phyloP scores from a whole-genome alignment of 2,888 invertebrate genomes.

The Teinopalpus imperialis region DNA sequence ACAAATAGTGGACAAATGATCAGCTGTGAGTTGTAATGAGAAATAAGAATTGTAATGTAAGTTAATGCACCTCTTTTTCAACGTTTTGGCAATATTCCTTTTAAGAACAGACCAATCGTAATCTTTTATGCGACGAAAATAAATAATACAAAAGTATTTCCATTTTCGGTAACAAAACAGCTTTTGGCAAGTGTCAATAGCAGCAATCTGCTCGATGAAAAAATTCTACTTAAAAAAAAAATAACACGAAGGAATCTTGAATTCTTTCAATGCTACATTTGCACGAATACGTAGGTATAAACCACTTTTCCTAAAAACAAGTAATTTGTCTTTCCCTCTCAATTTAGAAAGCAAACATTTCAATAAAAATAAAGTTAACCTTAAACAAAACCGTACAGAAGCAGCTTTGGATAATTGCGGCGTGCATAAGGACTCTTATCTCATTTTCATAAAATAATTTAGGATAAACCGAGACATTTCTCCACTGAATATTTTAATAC shows the following conservation, averaged over 20 bases:
- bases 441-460: conserved; percentile 17
- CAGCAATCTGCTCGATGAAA: conserved; percentile 17
- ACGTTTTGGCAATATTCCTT: no score
- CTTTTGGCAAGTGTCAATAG: conserved; percentile 43
- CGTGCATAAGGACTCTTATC: conserved; percentile 8
- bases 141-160: conserved; percentile 63
- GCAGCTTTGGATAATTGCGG: conserved; percentile 2
- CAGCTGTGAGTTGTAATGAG: no score
- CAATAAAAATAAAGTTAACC: no score
- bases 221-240: conserved; percentile 11
- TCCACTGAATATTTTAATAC: conserved; percentile 34
- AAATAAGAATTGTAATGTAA: no score
- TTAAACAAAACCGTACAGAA: background rate
- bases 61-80: no score
- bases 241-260: background rate
- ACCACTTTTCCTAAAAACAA: conserved; percentile 9
- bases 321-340: conserved; percentile 5
- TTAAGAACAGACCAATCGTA: conserved; percentile 4
- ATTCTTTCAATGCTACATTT: background rate
- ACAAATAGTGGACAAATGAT: no score
- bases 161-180: conserved; percentile 62
- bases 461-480: conserved; percentile 32
- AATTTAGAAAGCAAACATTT: no score
- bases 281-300: background rate
- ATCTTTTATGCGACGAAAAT: conserved; percentile 14